phyloP scores from a whole-genome alignment of 2,888 invertebrate species.

The Hirtodrosophila histrioides region DNA sequence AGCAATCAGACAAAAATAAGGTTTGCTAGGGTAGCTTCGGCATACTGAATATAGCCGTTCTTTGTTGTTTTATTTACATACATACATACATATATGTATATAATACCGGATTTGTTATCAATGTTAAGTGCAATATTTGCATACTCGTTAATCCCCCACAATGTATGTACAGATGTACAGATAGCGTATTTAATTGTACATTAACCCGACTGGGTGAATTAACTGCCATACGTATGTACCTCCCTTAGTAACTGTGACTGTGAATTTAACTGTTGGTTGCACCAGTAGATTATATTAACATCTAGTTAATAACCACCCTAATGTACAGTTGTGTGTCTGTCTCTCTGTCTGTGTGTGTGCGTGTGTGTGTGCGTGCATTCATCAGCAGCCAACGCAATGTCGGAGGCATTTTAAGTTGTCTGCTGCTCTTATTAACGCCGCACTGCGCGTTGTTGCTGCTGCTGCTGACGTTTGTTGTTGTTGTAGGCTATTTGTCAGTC shows the following conservation, averaged over 20 bases:
- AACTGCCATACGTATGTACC: too few species aligned
- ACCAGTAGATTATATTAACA: constrained; percentile 52
- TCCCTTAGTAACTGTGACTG: neutral
- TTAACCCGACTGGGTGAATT: too few species aligned
- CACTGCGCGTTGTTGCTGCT: constrained; percentile 24
- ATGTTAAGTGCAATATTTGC: neutral
- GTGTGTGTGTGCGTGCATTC: constrained; percentile 27
- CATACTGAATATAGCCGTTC: too few species aligned
- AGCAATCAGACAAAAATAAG: too few species aligned
- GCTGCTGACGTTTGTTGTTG: constrained; percentile 44
- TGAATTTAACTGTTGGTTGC: neutral
- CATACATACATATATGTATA: too few species aligned
- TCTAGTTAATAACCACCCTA: constrained; percentile 71
- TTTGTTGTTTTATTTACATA: too few species aligned
- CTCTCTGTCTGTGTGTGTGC: constrained; percentile 25
- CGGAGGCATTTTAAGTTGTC: constrained; percentile 61
- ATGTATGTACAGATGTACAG: neutral
- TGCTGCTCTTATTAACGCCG: constrained; percentile 71
- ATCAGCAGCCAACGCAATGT: constrained; percentile 22
- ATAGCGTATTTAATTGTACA: too few species aligned
- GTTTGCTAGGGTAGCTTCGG: too few species aligned
- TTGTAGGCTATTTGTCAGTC: constrained; percentile 75
- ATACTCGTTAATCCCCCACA: neutral
- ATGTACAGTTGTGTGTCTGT: constrained; percentile 67
- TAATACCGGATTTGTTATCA: too few species aligned